These are phyloP conservation scores for Ctena decussata DNA, from an alignment of 2,888 invertebrate species.

Conservation along the genomic window DNA sequence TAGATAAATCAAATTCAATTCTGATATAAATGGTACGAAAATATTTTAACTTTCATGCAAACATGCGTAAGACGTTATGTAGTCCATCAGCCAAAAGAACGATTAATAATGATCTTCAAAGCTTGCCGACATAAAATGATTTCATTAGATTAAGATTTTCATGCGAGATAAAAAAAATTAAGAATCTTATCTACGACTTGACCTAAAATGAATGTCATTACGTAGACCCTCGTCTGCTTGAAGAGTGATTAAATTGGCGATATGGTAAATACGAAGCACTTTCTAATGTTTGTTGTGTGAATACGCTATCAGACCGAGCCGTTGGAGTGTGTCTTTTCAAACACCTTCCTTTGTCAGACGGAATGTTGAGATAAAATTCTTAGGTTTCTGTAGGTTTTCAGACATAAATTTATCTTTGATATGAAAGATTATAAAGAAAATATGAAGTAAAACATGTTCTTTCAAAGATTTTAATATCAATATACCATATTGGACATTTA, in stretches of 20 bases:
- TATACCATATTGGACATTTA: too few species aligned
- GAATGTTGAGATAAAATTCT: constrained; percentile 6
- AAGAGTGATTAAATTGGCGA: neutral
- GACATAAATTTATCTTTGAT: neutral
- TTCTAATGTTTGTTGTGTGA: constrained; percentile 10
- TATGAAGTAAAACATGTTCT: too few species aligned
- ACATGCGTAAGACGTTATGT: neutral
- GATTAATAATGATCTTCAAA: neutral
- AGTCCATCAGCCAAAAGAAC: neutral
- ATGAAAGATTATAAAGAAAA: too few species aligned
- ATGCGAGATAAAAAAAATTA: neutral
- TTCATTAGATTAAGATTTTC: neutral
- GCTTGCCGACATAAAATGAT: neutral
- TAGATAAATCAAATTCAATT: too few species aligned
- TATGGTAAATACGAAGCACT: constrained; percentile 1
- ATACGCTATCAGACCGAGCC: neutral
- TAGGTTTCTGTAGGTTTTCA: constrained; percentile 4
- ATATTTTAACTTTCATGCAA: constrained; percentile 3
- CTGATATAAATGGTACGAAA: neutral
- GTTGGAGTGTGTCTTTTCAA: constrained; percentile 2
- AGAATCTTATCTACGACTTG: neutral
- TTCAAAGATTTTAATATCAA: too few species aligned
- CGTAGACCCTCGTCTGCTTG: neutral
- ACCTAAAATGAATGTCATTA: neutral
- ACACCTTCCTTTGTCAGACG: neutral